Evolutionary conservation across 2,113 vertebrate genomes (phyloP), one percentile per base, ranked within the genome.

Genomic region (Gobiocypris rarus): DNA sequence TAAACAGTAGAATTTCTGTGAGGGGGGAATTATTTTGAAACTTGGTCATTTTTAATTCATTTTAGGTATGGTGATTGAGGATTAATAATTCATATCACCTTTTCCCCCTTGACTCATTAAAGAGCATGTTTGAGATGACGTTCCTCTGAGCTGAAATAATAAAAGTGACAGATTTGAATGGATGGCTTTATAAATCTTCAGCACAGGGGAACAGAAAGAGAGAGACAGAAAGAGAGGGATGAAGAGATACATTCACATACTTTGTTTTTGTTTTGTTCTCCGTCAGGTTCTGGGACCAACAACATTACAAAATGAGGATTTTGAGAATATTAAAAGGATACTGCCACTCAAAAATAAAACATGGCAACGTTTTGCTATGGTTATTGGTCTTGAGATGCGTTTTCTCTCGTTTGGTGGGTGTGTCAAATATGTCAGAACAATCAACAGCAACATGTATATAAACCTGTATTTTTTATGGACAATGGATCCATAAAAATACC

Each of bases 31-130:
- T 69, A 76, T 85, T 83, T 59, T 13, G 79, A 31, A 85, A 71
- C 71, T 73, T 19, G 43, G 83, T 88, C 88, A 90, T 86, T 87
- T 91, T 90, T 93, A 92, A 92, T 94, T 91, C 88, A 90, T 90
- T 89, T 91, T 89, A 86, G 90, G 89, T 87, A 89, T 92, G 91
- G 86, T 93, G 91, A 94, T 93, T 93, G 91, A 93, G 91, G 91
- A 91, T 94, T 94, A 93, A 94, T 94, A 93, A 93, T 94, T 93
- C 91, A 93, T 92, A 91, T 91, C 91, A 92, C 90, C 92, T 90
- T 91, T 54, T 92, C 93, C 93, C 92, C 88, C 85, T 92, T 93
- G 93, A 93, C 91, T 94, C 94, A 93, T 94, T 94, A 94, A 90
- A 88, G 82, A 70, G 82, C 74, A 34, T 82, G 86, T 83, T 84